Evolutionary conservation across 1,140 invertebrate species (phyloP).

Genomic region (Aphaenogaster ashmeadi): DNA sequence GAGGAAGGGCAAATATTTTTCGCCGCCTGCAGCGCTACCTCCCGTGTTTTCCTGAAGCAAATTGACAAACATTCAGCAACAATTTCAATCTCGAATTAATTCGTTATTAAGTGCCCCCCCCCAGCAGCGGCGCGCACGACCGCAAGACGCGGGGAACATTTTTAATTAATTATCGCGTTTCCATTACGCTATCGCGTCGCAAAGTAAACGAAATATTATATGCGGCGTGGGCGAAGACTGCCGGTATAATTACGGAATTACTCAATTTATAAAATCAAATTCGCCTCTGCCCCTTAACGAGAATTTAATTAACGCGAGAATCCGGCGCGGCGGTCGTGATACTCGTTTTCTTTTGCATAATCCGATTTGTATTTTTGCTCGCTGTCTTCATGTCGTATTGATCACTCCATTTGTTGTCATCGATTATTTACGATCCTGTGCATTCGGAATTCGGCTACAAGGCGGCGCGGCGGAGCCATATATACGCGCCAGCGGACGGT

Average conservation of each 20-base stretch:
- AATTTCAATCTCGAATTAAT: conserved; percentile 58
- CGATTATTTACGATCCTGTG: conserved; percentile 33
- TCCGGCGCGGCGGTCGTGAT: too few relatives aligned
- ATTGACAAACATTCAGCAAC: conserved; percentile 33
- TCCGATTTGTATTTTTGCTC: neutral
- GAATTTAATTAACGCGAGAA: conserved; percentile 21
- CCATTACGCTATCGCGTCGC: neutral
- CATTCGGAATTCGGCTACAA: conserved; percentile 10
- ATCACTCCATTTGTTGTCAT: conserved; percentile 18
- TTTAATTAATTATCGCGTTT: conserved; percentile 48
- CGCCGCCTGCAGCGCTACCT: neutral
- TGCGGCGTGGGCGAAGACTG: too few relatives aligned
- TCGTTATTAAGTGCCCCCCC: neutral
- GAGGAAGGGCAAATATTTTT: neutral
- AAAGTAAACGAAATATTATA: neutral
- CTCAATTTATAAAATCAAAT: neutral
- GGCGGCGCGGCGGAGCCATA: neutral
- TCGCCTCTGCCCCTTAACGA: neutral
- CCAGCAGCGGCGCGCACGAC: neutral
- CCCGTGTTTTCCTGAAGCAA: conserved; percentile 14
- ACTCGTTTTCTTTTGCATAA: neutral
- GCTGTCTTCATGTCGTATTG: neutral
- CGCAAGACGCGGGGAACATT: neutral
- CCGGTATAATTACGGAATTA: conserved; percentile 20
- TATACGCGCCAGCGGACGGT: conserved; percentile 52